Evolutionary conservation across 2,797 vertebrate species (phyloP).

Genomic region (Dallia pectoralis): DNA sequence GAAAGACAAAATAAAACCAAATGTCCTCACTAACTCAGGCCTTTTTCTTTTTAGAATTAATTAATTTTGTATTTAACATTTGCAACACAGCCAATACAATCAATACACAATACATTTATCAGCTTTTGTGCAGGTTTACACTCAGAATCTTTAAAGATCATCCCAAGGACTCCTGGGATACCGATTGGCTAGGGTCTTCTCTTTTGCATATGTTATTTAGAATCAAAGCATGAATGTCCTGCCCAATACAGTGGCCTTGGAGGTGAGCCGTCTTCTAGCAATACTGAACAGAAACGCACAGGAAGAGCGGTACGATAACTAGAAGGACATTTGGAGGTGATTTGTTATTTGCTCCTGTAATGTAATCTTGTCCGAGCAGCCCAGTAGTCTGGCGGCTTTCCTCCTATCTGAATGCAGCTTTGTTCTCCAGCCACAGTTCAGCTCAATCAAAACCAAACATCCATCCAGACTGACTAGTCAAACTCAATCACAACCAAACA

Average conservation of each 20-base stretch:
- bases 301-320: slow-evolving; percentile 2
- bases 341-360: slow-evolving; percentile 50
- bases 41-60: neutral
- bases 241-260: neutral
- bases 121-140: neutral
- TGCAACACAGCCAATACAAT: neutral
- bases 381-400: slow-evolving; percentile 20
- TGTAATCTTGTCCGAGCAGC: slow-evolving; percentile 47
- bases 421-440: slow-evolving; percentile 45
- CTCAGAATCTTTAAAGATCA: neutral
- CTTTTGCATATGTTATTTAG: neutral
- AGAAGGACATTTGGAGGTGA: slow-evolving; percentile 64
- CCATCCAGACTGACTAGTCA: neutral
- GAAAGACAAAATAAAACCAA: neutral
- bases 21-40: neutral
- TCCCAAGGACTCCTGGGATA: neutral
- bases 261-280: neutral
- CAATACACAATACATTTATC: neutral
- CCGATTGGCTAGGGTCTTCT: neutral
- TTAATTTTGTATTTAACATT: neutral
- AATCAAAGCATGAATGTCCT: neutral
- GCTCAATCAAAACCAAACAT: neutral
- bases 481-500: neutral
- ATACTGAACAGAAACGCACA: slow-evolving; percentile 1
- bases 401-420: slow-evolving; percentile 58